phyloP scores from a whole-genome alignment of 2,888 invertebrate genomes.

The Ormyrus labotus region DNA sequence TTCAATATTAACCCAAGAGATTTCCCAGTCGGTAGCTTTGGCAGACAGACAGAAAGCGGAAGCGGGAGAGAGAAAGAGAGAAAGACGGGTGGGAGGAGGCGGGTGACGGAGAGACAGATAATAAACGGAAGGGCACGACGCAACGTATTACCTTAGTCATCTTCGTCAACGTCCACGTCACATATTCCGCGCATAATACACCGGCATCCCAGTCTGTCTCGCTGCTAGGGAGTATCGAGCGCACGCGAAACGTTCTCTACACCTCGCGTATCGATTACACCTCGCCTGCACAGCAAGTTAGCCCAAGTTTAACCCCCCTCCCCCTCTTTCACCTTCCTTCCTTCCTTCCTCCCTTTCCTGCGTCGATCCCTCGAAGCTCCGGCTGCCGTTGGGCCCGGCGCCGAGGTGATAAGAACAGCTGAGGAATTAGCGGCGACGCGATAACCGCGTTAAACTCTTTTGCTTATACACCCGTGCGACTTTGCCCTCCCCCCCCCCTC shows the following conservation, averaged over 20 bases:
- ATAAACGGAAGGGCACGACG: conserved; percentile 51
- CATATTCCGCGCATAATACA: conserved; percentile 52
- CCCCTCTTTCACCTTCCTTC: conserved; percentile 10
- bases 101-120: conserved; percentile 48
- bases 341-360: background rate
- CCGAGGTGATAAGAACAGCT: conserved; percentile 67
- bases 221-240: conserved; percentile 58
- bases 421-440: conserved; percentile 67
- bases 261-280: conserved; percentile 63
- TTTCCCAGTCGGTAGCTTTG: conserved; percentile 2
- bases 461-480: conserved; percentile 55
- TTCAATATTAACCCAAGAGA: conserved; percentile 27
- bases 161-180: conserved; percentile 55
- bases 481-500: conserved; percentile 29
- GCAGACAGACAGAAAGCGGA: background rate
- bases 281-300: conserved; percentile 18
- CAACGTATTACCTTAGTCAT: conserved; percentile 51
- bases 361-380: conserved; percentile 37
- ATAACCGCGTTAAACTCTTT: conserved; percentile 68
- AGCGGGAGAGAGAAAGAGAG: background rate
- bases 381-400: conserved; percentile 38
- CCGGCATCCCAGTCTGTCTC: conserved; percentile 38
- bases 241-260: conserved; percentile 57
- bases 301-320: conserved; percentile 24
- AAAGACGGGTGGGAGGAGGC: conserved; percentile 7